Conservation (phyloP, 2,113 vertebrate species). For the Pluvialis apricaria region DNA sequence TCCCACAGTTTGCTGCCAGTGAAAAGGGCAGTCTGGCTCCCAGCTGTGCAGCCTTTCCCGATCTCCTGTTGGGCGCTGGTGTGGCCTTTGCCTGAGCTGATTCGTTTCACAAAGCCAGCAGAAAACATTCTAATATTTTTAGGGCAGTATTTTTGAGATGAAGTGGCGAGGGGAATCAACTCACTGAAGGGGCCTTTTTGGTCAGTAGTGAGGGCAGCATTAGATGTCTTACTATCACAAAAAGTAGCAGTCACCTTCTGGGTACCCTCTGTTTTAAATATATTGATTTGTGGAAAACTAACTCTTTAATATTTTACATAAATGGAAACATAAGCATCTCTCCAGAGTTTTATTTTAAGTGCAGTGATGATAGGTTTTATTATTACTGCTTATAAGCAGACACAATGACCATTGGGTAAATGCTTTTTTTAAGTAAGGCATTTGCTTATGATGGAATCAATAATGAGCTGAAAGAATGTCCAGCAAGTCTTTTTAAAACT, state of each 20-base stretch:
- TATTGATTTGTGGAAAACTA: background rate
- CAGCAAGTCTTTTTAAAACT: background rate
- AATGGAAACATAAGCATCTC: background rate
- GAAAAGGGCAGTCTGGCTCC: background rate
- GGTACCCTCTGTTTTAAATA: background rate
- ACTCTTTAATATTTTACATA: slow-evolving; percentile 44
- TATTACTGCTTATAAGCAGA: background rate
- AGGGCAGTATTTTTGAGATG: background rate
- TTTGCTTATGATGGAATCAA: slow-evolving; percentile 12
- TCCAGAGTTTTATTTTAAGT: slow-evolving; percentile 7
- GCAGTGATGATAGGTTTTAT: background rate
- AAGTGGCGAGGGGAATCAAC: background rate
- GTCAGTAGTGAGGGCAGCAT: background rate
- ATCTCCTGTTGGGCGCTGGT: background rate
- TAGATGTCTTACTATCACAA: background rate
- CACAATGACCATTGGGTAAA: background rate
- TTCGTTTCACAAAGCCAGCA: background rate
- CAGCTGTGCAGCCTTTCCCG: background rate
- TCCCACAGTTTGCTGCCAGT: background rate
- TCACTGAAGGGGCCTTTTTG: background rate
- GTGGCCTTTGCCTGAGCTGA: background rate
- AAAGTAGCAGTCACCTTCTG: background rate
- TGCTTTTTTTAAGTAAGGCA: background rate
- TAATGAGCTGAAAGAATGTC: background rate
- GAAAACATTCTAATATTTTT: background rate